Evolutionary conservation across 1,140 invertebrate genomes (phyloP).

Genomic region (Caenorhabditis brenneri): DNA sequence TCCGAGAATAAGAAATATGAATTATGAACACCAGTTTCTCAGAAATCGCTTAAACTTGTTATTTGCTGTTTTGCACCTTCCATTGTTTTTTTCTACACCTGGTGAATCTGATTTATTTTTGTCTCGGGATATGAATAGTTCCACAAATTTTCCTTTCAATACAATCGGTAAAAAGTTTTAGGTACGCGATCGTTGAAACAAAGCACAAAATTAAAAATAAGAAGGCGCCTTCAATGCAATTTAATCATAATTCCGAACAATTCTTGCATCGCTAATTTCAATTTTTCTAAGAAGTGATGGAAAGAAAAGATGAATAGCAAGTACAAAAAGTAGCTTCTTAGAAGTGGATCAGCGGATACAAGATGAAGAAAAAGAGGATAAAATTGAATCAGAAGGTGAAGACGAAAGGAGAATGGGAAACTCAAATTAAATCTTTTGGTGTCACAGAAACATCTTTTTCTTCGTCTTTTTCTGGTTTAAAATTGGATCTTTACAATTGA

Average conservation of each 20-base stretch:
- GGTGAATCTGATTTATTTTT: no score
- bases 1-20: no score
- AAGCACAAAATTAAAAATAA: neutral
- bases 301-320: neutral
- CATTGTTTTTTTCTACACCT: no score
- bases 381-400: conserved; percentile 30
- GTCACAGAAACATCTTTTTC: neutral
- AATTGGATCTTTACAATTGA: conserved; percentile 30
- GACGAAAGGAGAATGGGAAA: conserved; percentile 1
- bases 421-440: conserved; percentile 24
- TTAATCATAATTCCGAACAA: neutral
- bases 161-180: no score
- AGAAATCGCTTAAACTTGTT: no score
- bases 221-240: neutral
- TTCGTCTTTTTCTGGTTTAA: neutral
- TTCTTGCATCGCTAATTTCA: neutral
- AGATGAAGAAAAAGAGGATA: neutral
- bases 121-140: no score
- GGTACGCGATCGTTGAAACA: no score
- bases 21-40: no score
- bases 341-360: conserved; percentile 16
- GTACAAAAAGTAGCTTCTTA: neutral
- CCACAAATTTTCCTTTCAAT: no score
- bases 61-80: no score
- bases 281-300: neutral